Base-by-base conservation (phyloP, 1,140 invertebrate genomes). In the Drosophila ananassae region DNA sequence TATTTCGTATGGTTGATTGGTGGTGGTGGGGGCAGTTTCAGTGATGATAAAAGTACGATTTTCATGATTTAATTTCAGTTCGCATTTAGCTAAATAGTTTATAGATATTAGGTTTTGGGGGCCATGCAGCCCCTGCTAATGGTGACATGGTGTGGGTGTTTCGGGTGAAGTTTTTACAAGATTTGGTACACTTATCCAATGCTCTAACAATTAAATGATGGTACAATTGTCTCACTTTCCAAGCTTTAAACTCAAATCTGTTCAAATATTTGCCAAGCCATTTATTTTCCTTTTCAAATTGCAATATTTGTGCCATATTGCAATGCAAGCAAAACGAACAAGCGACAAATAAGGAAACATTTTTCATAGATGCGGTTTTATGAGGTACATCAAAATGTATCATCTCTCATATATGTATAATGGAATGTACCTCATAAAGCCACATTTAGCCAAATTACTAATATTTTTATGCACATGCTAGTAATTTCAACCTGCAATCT, bases 41-140 rank as follows among this genome's bases (percentile, higher is more conserved):
- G 82, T 82, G 63, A 83, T 83, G 83, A 83, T 68, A 87, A 67
- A 77, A 89, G 75, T 82, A 79, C 79, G 76, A 77, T 62, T 74
- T 89, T 60, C 55, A 84, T 84, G 80, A 72, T 75, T 87, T 81
- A 89, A 77, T 82, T 83, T 61, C 10, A 56, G 48, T 61, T 87
- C 63, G 51, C 63, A 81, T 69, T 54, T 74, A 13, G 22, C 53
- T 48, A 51, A 44, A 67, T 9, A 66, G 59, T 53, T 76, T 60
- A 37, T 37, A 37, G 9, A 56, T 81, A 67, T 34, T 61, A 59
- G 66, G 32, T 32, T 47, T 59, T 30, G 46, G 39, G 53, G 60
- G 21, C 58, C 25, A 6, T 62, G 63, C 46, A 48, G 51, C 73
- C 55, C 59, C 68, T 22, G 56, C 71, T 79, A 89, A 73, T 21